A percentile compares a stretch with the other conserved stretches of the same genome.
These are phyloP conservation scores for Picathartes gymnocephalus DNA, from an alignment of 2,113 vertebrate genomes.

Conservation along the genomic window DNA sequence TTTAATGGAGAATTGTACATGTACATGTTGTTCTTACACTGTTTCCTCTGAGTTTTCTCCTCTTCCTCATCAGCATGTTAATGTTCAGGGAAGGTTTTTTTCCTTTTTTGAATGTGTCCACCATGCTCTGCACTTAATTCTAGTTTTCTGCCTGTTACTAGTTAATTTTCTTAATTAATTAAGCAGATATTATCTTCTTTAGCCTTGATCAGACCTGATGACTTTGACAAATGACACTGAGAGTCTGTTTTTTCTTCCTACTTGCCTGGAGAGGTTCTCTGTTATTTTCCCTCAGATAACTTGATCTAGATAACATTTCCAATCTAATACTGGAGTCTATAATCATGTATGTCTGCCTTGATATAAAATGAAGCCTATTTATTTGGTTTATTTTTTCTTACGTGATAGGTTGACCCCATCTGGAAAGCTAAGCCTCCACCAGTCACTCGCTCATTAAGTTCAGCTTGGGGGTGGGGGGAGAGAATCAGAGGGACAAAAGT, in stretches of 20 bases:
- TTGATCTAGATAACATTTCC: not conserved
- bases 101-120: not conserved
- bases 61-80: not conserved
- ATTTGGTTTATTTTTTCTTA: not conserved
- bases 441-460: fast-evolving
- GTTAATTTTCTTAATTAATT: not conserved
- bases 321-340: not conserved
- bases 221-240: not conserved
- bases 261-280: not conserved
- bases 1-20: not conserved
- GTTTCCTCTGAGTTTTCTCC: not conserved
- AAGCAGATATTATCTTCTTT: not conserved
- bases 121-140: not conserved
- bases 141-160: not conserved
- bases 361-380: not conserved
- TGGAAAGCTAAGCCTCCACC: not conserved
- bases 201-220: not conserved
- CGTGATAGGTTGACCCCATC: fast-evolving
- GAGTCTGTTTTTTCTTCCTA: not conserved
- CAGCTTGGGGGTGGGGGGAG: fast-evolving
- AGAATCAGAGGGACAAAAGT: not conserved
- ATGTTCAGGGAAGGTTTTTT: not conserved
- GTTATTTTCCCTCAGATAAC: not conserved
- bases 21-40: not conserved
- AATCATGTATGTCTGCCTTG: not conserved